Evolutionary conservation across 2,113 vertebrate genomes (phyloP), one percentile per base, ranked within the genome.

Genomic region (Varanus komodoensis): DNA sequence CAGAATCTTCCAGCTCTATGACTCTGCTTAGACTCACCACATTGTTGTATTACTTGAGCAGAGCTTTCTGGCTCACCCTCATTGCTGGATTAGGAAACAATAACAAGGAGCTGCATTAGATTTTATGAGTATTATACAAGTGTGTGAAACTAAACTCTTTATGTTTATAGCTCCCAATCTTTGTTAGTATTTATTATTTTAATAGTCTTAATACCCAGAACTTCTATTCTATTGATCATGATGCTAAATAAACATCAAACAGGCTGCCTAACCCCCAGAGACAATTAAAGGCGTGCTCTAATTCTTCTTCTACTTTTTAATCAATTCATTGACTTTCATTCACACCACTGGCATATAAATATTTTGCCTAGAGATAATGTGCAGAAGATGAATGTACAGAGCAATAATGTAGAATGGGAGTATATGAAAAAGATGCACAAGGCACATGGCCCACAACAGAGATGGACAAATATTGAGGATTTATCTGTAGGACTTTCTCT

Each of bases 171-270:
- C 71, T 74, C 29, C 4, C 32, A 32, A 38, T 74, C 1, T 34
- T 52, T 88, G 3, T 69, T 89, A 52, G 0, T 48, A 19, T 25
- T 91, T 82, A 21, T 1, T 25, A 0, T 90, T 88, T 81, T 25
- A 78, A 48, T 83, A 85, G 73, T 21, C 84, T n/a, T 12, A 86
- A 34, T 25, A 84, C 64, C 0, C 15, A 88, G 21, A 87, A 38
- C 86, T 82, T 52, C 14, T 48, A 80, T 25, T 81, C 0, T 5
- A 27, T 87, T 71, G 83, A 84, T 84, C 44, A 71, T 48, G 57
- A 44, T 71, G 83, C 64, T 84, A 69, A 71, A 87, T 4, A 92
- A 74, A 82, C 87, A 38, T 84, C 88, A 79, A 75, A 54, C 44
- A 25, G 89, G 0, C 12, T 87, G 81, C 87, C 6, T 67, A 11